Percentiles rank a stretch among this genome's conserved stretches.
phyloP scores from a whole-genome alignment of 2,888 invertebrate species.

The Aspidiotus destructor region DNA sequence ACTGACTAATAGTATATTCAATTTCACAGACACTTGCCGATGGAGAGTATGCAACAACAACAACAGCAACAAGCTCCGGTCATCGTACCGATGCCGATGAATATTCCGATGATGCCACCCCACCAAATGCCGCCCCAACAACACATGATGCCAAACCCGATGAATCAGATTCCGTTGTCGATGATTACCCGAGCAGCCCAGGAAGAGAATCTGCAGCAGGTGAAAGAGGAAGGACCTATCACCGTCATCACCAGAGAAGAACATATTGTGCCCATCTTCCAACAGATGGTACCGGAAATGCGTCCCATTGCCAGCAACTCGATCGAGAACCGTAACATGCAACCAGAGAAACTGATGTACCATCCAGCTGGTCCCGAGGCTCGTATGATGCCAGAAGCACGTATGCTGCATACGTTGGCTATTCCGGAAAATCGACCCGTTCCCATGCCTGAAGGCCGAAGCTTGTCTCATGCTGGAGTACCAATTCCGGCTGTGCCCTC shows the following conservation, averaged over 20 bases:
- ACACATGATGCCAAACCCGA: constrained; percentile 35
- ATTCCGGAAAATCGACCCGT: constrained; percentile 37
- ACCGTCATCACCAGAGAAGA: constrained; percentile 37
- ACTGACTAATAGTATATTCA: too few relatives aligned
- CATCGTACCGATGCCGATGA: constrained; percentile 33
- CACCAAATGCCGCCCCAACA: constrained; percentile 37
- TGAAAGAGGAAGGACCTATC: constrained; percentile 40
- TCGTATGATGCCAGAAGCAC: constrained; percentile 11
- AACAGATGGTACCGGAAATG: constrained; percentile 34
- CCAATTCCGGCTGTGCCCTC: constrained; percentile 37
- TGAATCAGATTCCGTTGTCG: constrained; percentile 35
- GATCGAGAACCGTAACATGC: constrained; percentile 26
- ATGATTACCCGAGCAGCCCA: constrained; percentile 29
- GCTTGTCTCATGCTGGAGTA: constrained; percentile 17
- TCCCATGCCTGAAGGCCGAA: constrained; percentile 35
- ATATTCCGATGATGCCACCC: constrained; percentile 34
- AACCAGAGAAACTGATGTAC: constrained; percentile 33
- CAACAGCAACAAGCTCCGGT: constrained; percentile 34
- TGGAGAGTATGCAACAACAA: constrained; percentile 47
- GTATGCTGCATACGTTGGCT: constrained; percentile 37
- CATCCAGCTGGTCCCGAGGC: constrained; percentile 34
- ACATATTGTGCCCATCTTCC: constrained; percentile 37
- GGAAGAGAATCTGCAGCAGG: constrained; percentile 41
- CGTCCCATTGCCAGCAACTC: constrained; percentile 36
- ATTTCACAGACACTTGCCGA: constrained; percentile 44